Evolutionary conservation across 2,797 vertebrate species (phyloP).

Genomic region (Sphenopsis melanotis): DNA sequence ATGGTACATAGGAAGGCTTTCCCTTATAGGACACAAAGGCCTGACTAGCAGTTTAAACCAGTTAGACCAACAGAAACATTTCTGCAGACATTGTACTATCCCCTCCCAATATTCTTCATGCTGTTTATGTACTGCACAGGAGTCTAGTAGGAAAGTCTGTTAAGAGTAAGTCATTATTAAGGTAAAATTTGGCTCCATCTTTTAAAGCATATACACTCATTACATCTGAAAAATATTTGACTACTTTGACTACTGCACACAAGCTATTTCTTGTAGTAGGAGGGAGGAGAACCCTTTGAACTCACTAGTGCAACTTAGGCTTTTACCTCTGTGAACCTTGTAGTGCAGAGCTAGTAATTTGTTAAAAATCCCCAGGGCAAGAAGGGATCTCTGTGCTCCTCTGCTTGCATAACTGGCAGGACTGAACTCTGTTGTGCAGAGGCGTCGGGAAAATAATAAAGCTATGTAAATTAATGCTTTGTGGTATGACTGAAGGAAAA

Average conservation of each 20-base stretch:
- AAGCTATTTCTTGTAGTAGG: background rate
- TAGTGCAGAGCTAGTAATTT: background rate
- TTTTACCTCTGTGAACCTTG: background rate
- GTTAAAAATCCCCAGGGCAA: background rate
- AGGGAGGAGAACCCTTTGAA: background rate
- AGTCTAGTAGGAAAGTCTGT: background rate
- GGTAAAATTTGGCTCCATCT: background rate
- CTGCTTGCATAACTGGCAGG: background rate
- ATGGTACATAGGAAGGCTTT: background rate
- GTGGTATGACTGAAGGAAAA: background rate
- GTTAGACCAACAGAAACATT: background rate
- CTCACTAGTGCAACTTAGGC: rapidly evolving
- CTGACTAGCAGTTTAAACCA: background rate
- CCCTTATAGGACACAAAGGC: background rate
- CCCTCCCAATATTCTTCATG: background rate
- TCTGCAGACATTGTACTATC: background rate
- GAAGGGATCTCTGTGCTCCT: background rate
- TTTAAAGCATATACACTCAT: background rate
- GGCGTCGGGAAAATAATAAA: background rate
- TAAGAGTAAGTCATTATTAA: background rate
- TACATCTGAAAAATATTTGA: background rate
- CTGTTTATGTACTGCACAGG: background rate
- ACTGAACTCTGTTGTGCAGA: background rate
- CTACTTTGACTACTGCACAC: background rate
- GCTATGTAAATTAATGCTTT: background rate